Conservation (phyloP, 2,888 invertebrate genomes). For the Andrena chrysosceles region DNA sequence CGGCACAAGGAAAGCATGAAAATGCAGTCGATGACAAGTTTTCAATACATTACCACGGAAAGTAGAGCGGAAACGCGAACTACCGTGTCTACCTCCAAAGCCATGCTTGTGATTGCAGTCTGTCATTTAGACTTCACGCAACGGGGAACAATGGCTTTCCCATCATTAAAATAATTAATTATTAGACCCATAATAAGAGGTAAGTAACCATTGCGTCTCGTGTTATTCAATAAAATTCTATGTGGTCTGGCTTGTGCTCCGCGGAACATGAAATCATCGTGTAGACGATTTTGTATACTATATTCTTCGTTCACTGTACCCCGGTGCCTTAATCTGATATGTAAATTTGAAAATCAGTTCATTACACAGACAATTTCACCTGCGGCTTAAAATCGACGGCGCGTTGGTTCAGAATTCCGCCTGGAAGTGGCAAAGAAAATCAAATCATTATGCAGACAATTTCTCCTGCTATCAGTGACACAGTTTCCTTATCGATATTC, state of each 20-base stretch:
- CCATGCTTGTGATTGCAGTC: conserved; percentile 16
- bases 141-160: conserved; percentile 62
- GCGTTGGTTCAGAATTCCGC: background rate
- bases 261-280: conserved; percentile 13
- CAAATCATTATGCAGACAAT: conserved; percentile 10
- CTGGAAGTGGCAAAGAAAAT: background rate
- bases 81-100: conserved; percentile 38
- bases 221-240: conserved; percentile 32
- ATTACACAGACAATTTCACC: conserved; percentile 43
- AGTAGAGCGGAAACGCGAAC: conserved; percentile 48
- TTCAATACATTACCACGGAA: conserved; percentile 37
- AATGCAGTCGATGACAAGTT: conserved; percentile 43
- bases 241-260: background rate
- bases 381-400: background rate
- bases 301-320: background rate
- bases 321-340: conserved; percentile 18
- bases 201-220: background rate
- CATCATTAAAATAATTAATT: conserved; percentile 61
- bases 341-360: conserved; percentile 41
- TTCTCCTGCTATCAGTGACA: conserved; percentile 1
- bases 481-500: background rate
- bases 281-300: background rate
- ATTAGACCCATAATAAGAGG: conserved; percentile 23
- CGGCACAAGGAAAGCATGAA: background rate
- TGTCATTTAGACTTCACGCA: conserved; percentile 50